Conservation (phyloP, 2,113 vertebrate genomes). For the Nycticebus coucang region DNA sequence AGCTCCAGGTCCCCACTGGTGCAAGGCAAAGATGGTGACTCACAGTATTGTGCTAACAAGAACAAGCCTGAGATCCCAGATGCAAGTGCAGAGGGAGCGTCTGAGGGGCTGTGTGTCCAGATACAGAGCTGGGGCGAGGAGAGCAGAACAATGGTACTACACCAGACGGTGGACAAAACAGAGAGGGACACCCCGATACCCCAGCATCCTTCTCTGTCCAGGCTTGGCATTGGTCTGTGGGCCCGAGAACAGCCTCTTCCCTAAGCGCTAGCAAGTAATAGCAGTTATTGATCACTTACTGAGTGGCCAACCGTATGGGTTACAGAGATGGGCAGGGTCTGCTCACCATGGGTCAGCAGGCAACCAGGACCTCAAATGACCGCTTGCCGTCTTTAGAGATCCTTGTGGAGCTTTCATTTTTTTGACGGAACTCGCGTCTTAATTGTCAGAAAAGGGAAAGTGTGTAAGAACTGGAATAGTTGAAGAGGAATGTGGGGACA, state of each 20-base stretch:
- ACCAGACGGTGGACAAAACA: background rate
- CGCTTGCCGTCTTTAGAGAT: background rate
- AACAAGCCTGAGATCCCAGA: background rate
- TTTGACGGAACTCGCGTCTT: background rate
- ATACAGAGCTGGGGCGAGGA: background rate
- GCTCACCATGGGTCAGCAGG: background rate
- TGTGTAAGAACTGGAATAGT: background rate
- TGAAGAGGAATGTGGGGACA: background rate
- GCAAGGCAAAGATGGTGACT: background rate
- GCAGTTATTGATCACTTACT: background rate
- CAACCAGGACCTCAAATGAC: background rate
- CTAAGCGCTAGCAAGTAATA: background rate
- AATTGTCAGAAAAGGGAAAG: background rate
- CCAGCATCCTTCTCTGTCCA: background rate
- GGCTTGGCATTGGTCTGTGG: background rate
- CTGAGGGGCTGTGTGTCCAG: background rate
- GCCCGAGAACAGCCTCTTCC: background rate
- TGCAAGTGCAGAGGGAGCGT: constrained; percentile 28
- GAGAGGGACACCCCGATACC: background rate
- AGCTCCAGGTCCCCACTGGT: background rate
- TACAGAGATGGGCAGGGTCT: background rate
- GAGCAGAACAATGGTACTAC: background rate
- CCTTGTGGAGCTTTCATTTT: background rate
- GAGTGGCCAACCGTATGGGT: background rate
- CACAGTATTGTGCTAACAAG: background rate